These are phyloP conservation scores for Hermetia illucens DNA, from an alignment of 1,140 invertebrate species.

Conservation along the genomic window DNA sequence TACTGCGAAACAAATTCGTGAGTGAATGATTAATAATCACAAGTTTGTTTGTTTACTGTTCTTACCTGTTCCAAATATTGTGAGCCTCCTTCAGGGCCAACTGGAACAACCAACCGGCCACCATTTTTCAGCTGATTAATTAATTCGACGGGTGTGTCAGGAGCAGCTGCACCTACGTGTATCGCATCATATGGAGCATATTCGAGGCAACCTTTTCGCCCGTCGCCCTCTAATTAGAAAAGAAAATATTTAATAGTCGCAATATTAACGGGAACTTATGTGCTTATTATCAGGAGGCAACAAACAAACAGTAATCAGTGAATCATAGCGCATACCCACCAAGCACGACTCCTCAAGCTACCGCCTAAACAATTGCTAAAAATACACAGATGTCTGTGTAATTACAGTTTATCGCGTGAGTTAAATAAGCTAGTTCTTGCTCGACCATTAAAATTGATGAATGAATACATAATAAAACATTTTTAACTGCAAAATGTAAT, in stretches of 20 bases:
- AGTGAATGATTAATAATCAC: neutral
- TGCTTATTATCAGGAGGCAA: too few relatives aligned
- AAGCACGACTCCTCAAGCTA: too few relatives aligned
- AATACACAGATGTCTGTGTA: too few relatives aligned
- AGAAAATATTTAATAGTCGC: neutral
- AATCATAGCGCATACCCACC: too few relatives aligned
- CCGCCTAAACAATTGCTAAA: too few relatives aligned
- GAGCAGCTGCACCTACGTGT: constrained; percentile 85
- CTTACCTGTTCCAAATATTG: constrained; percentile 63
- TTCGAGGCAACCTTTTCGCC: constrained; percentile 54
- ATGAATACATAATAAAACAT: too few relatives aligned
- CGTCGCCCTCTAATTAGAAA: constrained; percentile 56
- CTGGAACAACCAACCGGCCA: constrained; percentile 81
- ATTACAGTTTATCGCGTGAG: too few relatives aligned
- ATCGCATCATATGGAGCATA: constrained; percentile 81
- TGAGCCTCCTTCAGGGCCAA: constrained; percentile 67
- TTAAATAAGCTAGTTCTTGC: too few relatives aligned
- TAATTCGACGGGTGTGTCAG: constrained; percentile 57
- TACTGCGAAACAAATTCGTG: constrained; percentile 37
- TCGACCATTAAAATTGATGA: too few relatives aligned
- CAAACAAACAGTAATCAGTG: too few relatives aligned
- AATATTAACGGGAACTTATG: too few relatives aligned
- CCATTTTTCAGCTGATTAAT: constrained; percentile 55
- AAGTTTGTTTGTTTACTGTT: neutral
- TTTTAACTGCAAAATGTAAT: too few relatives aligned